These are phyloP conservation scores for Drosophila merina DNA, from an alignment of 2,888 invertebrate species.

Conservation along the genomic window DNA sequence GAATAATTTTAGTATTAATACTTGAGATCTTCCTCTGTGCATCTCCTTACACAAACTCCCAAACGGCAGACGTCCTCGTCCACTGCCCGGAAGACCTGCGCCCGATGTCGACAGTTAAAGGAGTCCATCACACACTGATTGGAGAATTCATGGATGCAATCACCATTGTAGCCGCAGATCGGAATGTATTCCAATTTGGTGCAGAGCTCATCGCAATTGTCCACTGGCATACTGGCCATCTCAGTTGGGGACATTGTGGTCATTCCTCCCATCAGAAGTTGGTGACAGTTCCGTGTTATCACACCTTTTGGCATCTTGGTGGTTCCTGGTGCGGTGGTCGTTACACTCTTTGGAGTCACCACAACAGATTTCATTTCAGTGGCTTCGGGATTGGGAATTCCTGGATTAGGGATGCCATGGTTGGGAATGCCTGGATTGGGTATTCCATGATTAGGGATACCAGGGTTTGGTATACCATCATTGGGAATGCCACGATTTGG, in stretches of 20 bases:
- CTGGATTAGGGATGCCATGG: conserved; percentile 24
- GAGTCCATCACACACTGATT: conserved; percentile 80
- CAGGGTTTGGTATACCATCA: conserved; percentile 25
- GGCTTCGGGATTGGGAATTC: conserved; percentile 34
- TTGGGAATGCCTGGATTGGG: conserved; percentile 43
- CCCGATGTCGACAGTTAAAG: conserved; percentile 77
- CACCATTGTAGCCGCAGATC: conserved; percentile 75
- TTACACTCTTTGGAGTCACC: conserved; percentile 30
- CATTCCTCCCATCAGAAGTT: conserved; percentile 40
- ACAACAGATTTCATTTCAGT: conserved; percentile 36
- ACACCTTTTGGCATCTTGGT: conserved; percentile 21
- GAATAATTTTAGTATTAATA: conserved; percentile 2
- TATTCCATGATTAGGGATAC: conserved; percentile 19
- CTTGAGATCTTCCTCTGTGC: conserved; percentile 61
- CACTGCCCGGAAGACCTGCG: conserved; percentile 64
- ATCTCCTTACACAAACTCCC: conserved; percentile 55
- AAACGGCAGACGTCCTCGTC: conserved; percentile 67
- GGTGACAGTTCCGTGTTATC: conserved; percentile 51
- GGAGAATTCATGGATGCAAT: conserved; percentile 78
- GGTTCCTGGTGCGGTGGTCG: conserved; percentile 27
- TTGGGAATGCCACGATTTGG: conserved; percentile 31
- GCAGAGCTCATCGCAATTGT: conserved; percentile 70
- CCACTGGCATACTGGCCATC: conserved; percentile 18
- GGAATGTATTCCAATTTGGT: conserved; percentile 77
- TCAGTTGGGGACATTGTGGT: conserved; percentile 36